phyloP scores from a whole-genome alignment of 1,140 invertebrate genomes.

The Linepithema humile region DNA sequence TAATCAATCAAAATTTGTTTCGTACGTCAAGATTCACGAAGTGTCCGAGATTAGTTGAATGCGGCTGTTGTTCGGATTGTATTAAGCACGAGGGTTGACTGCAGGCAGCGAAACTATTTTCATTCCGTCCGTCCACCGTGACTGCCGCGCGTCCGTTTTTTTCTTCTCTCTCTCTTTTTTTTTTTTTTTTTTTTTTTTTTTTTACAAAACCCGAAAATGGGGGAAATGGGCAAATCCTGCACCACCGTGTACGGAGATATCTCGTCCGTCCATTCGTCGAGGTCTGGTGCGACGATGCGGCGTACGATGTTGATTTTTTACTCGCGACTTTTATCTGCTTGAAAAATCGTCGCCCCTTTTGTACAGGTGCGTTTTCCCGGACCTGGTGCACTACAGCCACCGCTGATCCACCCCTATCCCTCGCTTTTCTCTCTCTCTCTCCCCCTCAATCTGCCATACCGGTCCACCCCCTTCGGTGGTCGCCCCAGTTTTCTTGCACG shows the following conservation, averaged over 20 bases:
- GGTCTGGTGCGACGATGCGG: constrained; percentile 23
- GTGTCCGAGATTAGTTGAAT: constrained; percentile 39
- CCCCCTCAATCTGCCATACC: neutral
- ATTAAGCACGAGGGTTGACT: constrained; percentile 28
- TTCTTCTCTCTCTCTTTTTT: neutral
- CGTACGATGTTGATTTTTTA: constrained; percentile 67
- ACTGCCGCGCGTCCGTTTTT: neutral
- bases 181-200: neutral
- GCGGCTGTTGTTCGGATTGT: constrained; percentile 44
- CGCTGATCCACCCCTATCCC: constrained; percentile 23
- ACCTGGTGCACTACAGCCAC: constrained; percentile 26
- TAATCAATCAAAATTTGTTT: constrained; percentile 30
- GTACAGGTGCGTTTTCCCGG: constrained; percentile 51
- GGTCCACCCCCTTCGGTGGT: neutral
- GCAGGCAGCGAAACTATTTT: constrained; percentile 57
- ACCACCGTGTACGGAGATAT: constrained; percentile 51
- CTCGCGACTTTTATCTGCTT: constrained; percentile 65
- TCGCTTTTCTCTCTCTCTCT: constrained; percentile 7
- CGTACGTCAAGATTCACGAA: constrained; percentile 26
- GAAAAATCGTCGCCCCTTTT: constrained; percentile 69
- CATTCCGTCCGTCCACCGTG: constrained; percentile 34
- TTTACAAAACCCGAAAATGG: constrained; percentile 25
- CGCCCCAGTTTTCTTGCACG: constrained; percentile 20
- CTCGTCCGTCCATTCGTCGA: constrained; percentile 57
- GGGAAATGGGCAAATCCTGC: constrained; percentile 65